These are phyloP conservation scores for Podarcis siculus DNA, from an alignment of 2,797 vertebrate species.

Conservation along the genomic window DNA sequence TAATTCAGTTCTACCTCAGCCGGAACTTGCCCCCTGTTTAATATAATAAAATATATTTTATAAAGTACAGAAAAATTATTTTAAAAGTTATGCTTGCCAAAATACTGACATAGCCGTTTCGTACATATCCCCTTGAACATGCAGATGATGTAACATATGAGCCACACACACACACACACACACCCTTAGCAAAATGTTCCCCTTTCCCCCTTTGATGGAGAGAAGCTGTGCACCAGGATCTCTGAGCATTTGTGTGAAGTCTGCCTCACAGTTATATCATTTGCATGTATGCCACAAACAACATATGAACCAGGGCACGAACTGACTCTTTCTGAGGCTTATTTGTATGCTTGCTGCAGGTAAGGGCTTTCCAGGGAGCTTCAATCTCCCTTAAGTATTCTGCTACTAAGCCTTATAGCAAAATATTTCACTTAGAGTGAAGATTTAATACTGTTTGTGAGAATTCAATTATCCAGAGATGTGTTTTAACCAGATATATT, in stretches of 20 bases:
- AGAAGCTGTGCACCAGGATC: neutral
- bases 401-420: neutral
- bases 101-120: neutral
- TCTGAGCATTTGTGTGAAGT: neutral
- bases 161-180: too few relatives aligned
- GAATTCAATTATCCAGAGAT: too few relatives aligned
- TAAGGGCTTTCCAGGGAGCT: neutral
- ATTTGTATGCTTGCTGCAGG: neutral
- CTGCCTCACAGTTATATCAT: neutral
- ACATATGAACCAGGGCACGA: neutral
- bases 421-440: neutral
- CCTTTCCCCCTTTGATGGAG: neutral
- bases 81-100: neutral
- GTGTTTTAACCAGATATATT: too few relatives aligned
- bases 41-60: conserved; percentile 23
- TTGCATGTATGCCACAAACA: neutral
- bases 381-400: neutral
- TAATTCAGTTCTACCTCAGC: conserved; percentile 87
- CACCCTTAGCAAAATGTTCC: neutral
- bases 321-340: neutral
- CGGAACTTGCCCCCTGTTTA: conserved; percentile 83
- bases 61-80: neutral
- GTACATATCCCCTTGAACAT: neutral
- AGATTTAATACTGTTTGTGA: neutral
- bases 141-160: neutral